Evolutionary conservation across 1,140 invertebrate genomes (phyloP).

Genomic region (Bradynema listronoti): DNA sequence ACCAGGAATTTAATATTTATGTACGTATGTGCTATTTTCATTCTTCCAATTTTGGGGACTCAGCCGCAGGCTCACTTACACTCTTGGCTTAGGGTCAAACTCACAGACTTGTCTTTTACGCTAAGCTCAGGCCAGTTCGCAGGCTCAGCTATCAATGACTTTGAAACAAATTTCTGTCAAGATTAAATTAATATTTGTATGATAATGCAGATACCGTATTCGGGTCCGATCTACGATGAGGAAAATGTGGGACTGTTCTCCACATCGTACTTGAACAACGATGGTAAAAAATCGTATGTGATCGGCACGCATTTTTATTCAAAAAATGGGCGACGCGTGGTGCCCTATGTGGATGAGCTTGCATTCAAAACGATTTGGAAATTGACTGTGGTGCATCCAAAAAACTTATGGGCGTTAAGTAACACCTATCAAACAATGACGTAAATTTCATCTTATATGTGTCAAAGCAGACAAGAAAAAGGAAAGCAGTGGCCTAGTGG

Average conservation of each 20-base stretch:
- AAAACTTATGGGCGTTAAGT: constrained; percentile 16
- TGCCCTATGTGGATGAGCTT: constrained; percentile 93
- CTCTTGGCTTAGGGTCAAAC: too few relatives aligned
- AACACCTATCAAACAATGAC: too few relatives aligned
- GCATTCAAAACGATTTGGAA: constrained; percentile 73
- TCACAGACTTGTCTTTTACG: too few relatives aligned
- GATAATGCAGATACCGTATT: constrained; percentile 34
- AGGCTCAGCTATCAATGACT: too few relatives aligned
- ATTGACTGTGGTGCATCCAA: constrained; percentile 21
- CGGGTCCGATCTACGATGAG: constrained; percentile 31
- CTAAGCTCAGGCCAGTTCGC: too few relatives aligned
- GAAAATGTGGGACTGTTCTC: constrained; percentile 43
- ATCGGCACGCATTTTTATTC: constrained; percentile 80
- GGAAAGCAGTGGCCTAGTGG: too few relatives aligned
- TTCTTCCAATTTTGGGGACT: too few relatives aligned
- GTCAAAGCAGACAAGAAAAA: too few relatives aligned
- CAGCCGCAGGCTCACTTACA: too few relatives aligned
- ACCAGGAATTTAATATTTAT: constrained; percentile 23
- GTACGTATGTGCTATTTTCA: constrained; percentile 12
- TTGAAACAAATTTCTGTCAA: too few relatives aligned
- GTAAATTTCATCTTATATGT: too few relatives aligned
- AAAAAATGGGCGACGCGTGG: constrained; percentile 75
- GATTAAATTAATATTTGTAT: too few relatives aligned
- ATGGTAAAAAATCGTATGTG: constrained; percentile 63
- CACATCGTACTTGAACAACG: constrained; percentile 31